These are phyloP conservation scores for Achlya flavicornis DNA, from an alignment of 2,888 invertebrate genomes.

Conservation along the genomic window DNA sequence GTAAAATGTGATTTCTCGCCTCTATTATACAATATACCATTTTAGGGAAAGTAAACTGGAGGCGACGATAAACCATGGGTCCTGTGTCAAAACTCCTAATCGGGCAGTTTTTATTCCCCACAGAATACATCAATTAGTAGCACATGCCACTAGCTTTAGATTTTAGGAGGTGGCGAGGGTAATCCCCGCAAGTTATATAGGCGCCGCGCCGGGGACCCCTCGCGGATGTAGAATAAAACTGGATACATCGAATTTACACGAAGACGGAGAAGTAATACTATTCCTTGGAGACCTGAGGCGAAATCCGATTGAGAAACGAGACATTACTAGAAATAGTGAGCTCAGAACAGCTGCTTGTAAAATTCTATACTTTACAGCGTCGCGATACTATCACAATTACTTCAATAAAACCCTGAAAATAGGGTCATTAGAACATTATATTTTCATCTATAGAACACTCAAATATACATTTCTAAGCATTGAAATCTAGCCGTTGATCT, in stretches of 20 bases:
- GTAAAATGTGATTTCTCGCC: constrained; percentile 33
- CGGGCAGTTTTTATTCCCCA: constrained; percentile 71
- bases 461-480: too few relatives aligned
- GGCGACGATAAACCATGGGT: constrained; percentile 7
- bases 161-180: constrained; percentile 63
- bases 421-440: not conserved
- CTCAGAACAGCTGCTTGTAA: constrained; percentile 31
- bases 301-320: constrained; percentile 42
- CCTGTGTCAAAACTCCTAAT: constrained; percentile 50
- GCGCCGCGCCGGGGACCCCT: constrained; percentile 38
- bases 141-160: constrained; percentile 70
- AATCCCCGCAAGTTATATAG: constrained; percentile 59
- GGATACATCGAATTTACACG: constrained; percentile 46
- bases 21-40: not conserved
- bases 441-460: not conserved
- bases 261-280: constrained; percentile 20
- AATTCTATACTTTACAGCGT: constrained; percentile 41
- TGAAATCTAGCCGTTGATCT: too few relatives aligned
- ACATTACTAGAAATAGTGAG: constrained; percentile 11
- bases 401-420: constrained; percentile 27
- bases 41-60: not conserved
- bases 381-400: constrained; percentile 35
- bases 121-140: constrained; percentile 71
- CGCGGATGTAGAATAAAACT: constrained; percentile 45
- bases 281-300: constrained; percentile 30